These are phyloP conservation scores for Campaea margaritaria DNA, from an alignment of 2,888 invertebrate species.

Conservation along the genomic window DNA sequence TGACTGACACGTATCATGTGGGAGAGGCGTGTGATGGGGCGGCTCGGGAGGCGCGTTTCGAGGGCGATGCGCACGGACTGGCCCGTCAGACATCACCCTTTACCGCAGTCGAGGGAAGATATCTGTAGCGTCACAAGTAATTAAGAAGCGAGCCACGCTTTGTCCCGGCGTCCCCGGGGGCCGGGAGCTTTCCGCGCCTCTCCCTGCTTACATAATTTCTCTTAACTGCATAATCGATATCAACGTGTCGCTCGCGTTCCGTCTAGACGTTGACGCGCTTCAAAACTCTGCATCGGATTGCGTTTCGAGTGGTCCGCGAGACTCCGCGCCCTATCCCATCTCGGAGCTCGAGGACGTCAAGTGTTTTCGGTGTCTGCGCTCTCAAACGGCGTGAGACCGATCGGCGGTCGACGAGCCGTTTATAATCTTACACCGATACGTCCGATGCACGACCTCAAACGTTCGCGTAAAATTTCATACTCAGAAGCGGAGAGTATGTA, in stretches of 20 bases:
- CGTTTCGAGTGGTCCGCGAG: conserved; percentile 54
- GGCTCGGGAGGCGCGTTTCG: conserved; percentile 27
- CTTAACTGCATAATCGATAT: conserved; percentile 81
- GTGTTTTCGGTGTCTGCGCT: conserved; percentile 54
- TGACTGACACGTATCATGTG: conserved; percentile 48
- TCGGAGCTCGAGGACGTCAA: conserved; percentile 40
- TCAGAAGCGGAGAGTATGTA: conserved; percentile 65
- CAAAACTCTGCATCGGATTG: conserved; percentile 59
- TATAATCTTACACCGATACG: conserved; percentile 22
- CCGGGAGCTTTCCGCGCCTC: conserved; percentile 60
- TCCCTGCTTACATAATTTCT: conserved; percentile 76
- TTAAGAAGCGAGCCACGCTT: conserved; percentile 76
- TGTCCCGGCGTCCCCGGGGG: conserved; percentile 52
- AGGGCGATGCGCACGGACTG: conserved; percentile 43
- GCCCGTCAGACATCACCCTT: conserved; percentile 61
- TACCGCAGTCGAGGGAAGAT: conserved; percentile 62
- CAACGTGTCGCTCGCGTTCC: conserved; percentile 66
- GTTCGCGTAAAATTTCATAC: conserved; percentile 53
- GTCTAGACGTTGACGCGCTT: conserved; percentile 69
- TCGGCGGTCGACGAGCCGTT: conserved; percentile 19
- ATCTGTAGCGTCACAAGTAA: conserved; percentile 77
- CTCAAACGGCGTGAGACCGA: conserved; percentile 43
- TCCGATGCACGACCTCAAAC: conserved; percentile 19
- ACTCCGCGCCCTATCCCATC: conserved; percentile 33
- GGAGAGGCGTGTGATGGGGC: conserved; percentile 29